Conservation (phyloP, 2,797 vertebrate species). For the Girardinus metallicus region DNA sequence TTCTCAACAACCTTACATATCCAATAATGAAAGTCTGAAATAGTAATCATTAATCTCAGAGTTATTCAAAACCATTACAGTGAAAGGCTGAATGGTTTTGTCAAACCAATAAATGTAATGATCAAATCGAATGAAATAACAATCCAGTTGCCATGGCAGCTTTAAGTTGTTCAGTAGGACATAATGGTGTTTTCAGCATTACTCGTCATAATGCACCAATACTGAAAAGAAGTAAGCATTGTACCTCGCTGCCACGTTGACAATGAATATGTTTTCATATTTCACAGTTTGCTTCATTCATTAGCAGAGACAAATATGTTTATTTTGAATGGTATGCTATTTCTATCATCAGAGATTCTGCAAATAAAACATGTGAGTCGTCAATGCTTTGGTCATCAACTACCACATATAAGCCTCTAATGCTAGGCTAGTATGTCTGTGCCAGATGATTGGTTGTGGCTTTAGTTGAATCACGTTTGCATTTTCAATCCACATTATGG, state of each 20-base stretch:
- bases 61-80: conserved; percentile 4
- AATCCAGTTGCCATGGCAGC: conserved; percentile 69
- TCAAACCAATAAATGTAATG: not conserved
- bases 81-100: not conserved
- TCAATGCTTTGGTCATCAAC: not conserved
- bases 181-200: conserved; percentile 24
- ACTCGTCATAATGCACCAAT: conserved; percentile 30
- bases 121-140: not conserved
- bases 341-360: not conserved
- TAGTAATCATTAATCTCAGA: conserved; percentile 3
- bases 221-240: conserved; percentile 5
- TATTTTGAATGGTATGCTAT: not conserved
- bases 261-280: not conserved
- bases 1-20: conserved; percentile 25
- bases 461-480: conserved; percentile 1
- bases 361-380: conserved; percentile 3
- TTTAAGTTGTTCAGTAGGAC: conserved; percentile 46
- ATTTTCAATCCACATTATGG: not conserved
- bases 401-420: no score
- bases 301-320: not conserved
- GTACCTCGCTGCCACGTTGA: conserved; percentile 21
- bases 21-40: conserved; percentile 8
- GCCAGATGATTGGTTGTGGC: not conserved
- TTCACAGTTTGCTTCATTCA: not conserved
- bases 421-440: not conserved